Evolutionary conservation across 1,140 invertebrate genomes (phyloP), one percentile per base, ranked within the genome.

Genomic region (Drosophila ogumai): DNA sequence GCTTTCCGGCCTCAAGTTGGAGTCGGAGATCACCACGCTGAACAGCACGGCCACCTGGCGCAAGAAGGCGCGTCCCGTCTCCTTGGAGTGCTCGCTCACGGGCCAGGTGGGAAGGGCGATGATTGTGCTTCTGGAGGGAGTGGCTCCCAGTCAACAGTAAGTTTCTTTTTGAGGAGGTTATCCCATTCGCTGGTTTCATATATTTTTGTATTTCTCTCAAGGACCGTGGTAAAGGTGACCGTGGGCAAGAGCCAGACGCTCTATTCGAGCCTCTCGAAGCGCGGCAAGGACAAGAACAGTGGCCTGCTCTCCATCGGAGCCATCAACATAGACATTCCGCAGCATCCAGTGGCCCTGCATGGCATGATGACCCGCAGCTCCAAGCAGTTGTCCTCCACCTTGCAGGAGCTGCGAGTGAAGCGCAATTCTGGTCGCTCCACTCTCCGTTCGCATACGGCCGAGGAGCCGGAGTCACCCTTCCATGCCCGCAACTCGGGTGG

Each of bases 281-380:
- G 96, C 17, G 94, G 95, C 61, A 96, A 97, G 91, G 97, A 98
- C 81, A 96, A 96, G 86, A 98, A 98, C 88, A 97, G 97, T 31
- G 97, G 96, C 10, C 93, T 99, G 52, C 91, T 98, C 0, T 97
- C 96, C 6, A 95, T 99, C 49, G 98, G 98, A 1, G 95, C 96
- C 36, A 96, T 99, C 1, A 96, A 97, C 76, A 96, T 99, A 54
- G 97, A 99, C 92, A 98, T 99, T 88, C 98, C 98, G 3, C 98
- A 99, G 91, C 98, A 99, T 94, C 98, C 98, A 0, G 97, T 99
- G 0, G 98, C 97, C 32, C 93, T 99, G 57, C 98, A 99, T 92
- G 98, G 98, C 52, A 99, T 99, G 97, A 98, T 99, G 95, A 98
- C 98, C 0, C 94, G 98, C 79, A 97, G 98, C 44, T 98, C 97